Percentiles rank a stretch among this genome's conserved stretches.
These are phyloP conservation scores for Olivierus martensii DNA, from an alignment of 1,140 invertebrate species.

Conservation along the genomic window DNA sequence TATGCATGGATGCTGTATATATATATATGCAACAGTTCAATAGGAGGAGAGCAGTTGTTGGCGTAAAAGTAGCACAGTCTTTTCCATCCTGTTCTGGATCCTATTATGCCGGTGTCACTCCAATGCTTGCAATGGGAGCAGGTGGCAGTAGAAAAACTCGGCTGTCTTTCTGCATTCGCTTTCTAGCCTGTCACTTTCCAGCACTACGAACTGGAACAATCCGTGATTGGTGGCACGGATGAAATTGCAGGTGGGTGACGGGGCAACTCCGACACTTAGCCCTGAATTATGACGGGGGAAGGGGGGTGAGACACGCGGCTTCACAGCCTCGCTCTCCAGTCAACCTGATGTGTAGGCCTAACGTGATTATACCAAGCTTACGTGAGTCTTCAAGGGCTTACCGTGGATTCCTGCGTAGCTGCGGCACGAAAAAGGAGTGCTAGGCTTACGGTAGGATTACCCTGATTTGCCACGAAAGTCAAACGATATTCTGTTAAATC, in stretches of 20 bases:
- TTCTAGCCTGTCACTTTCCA: not conserved
- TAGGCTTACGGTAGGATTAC: constrained; percentile 9
- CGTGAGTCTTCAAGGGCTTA: constrained; percentile 16
- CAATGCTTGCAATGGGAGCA: constrained; percentile 65
- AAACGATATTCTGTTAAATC: constrained; percentile 18
- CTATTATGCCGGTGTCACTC: constrained; percentile 29
- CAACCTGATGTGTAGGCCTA: constrained; percentile 5
- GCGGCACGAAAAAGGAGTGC: constrained; percentile 13
- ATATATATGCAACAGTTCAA: no score
- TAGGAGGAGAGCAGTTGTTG: no score
- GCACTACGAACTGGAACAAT: not conserved
- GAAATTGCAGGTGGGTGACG: constrained; percentile 1
- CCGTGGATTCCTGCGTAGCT: constrained; percentile 8
- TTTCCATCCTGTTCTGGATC: no score
- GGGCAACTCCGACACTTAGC: constrained; percentile 5
- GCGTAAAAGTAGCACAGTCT: no score
- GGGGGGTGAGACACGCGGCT: constrained; percentile 4
- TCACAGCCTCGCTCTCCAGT: no score
- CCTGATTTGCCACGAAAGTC: constrained; percentile 17
- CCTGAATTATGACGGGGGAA: constrained; percentile 13
- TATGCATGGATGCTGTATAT: no score
- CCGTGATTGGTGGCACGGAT: not conserved
- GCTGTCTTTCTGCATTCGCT: not conserved
- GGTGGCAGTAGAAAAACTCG: constrained; percentile 60
- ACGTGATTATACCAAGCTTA: constrained; percentile 18